Base-by-base conservation (phyloP, 1,140 invertebrate genomes). In the Diachasmimorpha longicaudata region DNA sequence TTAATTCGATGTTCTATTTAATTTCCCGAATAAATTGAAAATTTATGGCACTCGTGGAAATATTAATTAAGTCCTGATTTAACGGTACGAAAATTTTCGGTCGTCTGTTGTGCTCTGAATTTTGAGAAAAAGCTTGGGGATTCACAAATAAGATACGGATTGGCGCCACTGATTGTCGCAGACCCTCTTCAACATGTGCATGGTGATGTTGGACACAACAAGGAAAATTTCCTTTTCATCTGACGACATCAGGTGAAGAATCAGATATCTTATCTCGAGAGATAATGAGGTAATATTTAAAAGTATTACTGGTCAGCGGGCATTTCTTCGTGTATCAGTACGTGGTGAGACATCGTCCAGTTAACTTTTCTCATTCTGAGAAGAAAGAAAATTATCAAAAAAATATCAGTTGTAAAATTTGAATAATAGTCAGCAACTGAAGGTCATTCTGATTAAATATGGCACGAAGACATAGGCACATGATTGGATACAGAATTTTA, bases 401-500 rank as follows among this genome's bases (percentile, higher is more conserved):
- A 46, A 16, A n/a, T 8, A 37, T 19, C 37, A 42, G 3, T 52
- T 37, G 23, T n/a, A n/a, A n/a, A n/a, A n/a, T n/a, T n/a, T n/a
- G 6, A 31, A 31, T 31, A 31, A 31, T 31, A 31, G 70, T 63
- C 36, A 3, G 10, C 8, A 19, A 77, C 70, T 72, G 55, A 52
- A 6, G 69, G 55, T 69, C 36, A 21, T 21, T 69, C 16, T 25
- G 9, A 52, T 16, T 25, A 42, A 10, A 76, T 70, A 89, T 87
- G 86, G 79, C 79, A 44, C 82, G 79, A 78, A 81, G 81, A 72
- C 82, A 84, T 72, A 83, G 78, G 48, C 80, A 79, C 23, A 79
- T 78, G 74, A 78, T 85, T 10, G 85, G 84, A 19, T 83, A 83
- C 37, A 82, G 83, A 48, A 83, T 89, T 77, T 66, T 85, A 21